Base-by-base conservation (phyloP, 2,888 invertebrate species). In the Tachina grossa region DNA sequence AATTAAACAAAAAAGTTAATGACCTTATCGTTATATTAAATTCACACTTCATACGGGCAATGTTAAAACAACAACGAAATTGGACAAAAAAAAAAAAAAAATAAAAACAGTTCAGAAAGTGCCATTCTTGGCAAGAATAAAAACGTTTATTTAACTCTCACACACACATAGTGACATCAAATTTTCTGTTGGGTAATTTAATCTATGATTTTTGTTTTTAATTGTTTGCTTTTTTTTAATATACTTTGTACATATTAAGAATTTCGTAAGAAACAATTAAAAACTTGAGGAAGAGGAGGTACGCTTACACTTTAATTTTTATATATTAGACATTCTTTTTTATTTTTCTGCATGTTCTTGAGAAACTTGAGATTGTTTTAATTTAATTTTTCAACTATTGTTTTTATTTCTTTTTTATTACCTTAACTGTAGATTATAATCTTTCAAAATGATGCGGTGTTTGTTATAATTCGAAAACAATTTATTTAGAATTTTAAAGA, bases 371-470 rank as follows among this genome's bases (percentile, higher is more conserved):
- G 13, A n/a, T 53, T 69, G 16, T 49, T 51, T 39, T 39, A 10
- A 3, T 19, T 55, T 31, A 9, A 41, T 4, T 19, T 51, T 53
- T 0, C 41, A 69, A 63, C 63, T 63, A 19, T 45, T 63, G 2
- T 49, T 65, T 31, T 65, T 49, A 65, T 68, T 19, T 53, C 11
- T 8, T 31, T 68, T 51, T 16, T 51, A 66, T 51, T 66, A 31
- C 51, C 41, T n/a, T 53, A 49, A 49, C 19, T 79, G 71, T 63
- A 55, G 53, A 71, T 79, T 53, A 11, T 39, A 63, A 79, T 61
- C 61, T 65, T 65, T 16, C 22, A 45, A 45, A 69, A 79, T 45
- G 16, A 53, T 69, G 19, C 8, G 16, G 22, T 49, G 47, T 65
- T 47, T 11, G 6, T 5, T 31, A 22, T 22, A 47, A 49, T 47